Conservation (phyloP, 2,113 vertebrate genomes). For the Perca flavescens region DNA sequence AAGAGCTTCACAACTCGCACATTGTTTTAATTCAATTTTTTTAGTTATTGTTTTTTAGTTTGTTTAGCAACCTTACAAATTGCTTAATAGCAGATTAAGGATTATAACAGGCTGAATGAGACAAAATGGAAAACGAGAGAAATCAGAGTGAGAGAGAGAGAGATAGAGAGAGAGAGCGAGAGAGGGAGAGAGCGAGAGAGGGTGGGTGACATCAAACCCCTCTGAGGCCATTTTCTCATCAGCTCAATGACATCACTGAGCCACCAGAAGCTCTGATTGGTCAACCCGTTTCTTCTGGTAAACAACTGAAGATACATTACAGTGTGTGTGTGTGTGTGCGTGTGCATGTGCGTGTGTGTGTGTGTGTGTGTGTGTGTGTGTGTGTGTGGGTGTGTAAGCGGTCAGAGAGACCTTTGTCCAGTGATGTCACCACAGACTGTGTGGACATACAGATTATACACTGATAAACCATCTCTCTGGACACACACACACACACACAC, state of each 20-base stretch:
- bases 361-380: constrained; percentile 10
- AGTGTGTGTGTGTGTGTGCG: constrained; percentile 21
- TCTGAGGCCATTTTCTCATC: constrained; percentile 79
- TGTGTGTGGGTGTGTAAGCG: constrained; percentile 10
- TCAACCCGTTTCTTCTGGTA: constrained; percentile 60
- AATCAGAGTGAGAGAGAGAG: background rate
- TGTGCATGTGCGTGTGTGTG: constrained; percentile 22
- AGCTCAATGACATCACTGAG: constrained; percentile 79
- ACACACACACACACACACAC: constrained; percentile 20
- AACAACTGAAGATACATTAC: constrained; percentile 75
- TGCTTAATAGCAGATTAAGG: background rate
- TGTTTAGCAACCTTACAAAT: background rate
- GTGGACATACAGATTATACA: constrained; percentile 71
- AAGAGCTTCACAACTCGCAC: background rate
- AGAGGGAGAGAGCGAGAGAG: background rate
- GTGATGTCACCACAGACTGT: constrained; percentile 73
- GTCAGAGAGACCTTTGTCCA: constrained; percentile 67
- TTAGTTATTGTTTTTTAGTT: background rate
- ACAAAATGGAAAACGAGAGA: constrained; percentile 5
- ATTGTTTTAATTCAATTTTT: background rate
- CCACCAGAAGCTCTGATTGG: constrained; percentile 70
- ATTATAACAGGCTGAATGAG: background rate
- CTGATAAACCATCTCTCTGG: constrained; percentile 64
- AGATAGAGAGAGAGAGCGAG: background rate
- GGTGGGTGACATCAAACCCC: constrained; percentile 71